Base-by-base conservation (phyloP, 2,113 vertebrate species). In the Tichodroma muraria region DNA sequence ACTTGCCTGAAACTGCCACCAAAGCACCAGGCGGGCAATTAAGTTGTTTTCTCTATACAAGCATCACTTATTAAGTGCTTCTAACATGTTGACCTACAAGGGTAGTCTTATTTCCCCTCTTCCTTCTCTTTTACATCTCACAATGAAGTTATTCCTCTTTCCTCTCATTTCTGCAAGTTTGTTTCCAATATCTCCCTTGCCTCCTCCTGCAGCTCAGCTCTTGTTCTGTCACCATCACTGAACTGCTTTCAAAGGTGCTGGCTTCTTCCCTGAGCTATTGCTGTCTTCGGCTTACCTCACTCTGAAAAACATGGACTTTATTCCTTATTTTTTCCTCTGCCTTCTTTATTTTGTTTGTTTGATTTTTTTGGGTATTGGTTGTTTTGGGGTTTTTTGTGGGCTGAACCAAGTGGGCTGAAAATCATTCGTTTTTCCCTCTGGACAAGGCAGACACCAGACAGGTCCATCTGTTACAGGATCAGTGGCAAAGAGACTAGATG, bases 401-500 rank as follows among this genome's bases (percentile, higher is more conserved):
- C n/a, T n/a, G n/a, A 64, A 76, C 22, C 6, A 66, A 77, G 73
- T 91, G 56, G 85, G 83, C 49, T 89, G 88, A 90, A 81, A 87
- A 81, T 28, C 28, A 35, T 73, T 92, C 21, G 66, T 94, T 92
- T 85, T 76, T 73, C 73, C 18, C 92, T 78, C 53, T 89, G 88
- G 88, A 90, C 86, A 79, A 82, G 89, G 56, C 76, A 92, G 70
- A 90, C 76, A 88, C 70, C 59, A 94, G 91, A 91, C 66, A 92
- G 75, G 27, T 94, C 87, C 85, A 94, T 90, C 94, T 96, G 94
- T 84, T 84, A 27, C 27, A 64, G 49, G 72, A 96, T 80, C 80
- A 86, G 56, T 65, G 65, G 49, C 77, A 88, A 94, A 94, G 53
- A 91, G 53, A 71, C 47, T 87, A 28, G 47, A 78, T 28, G 83